phyloP scores from a whole-genome alignment of 2,797 vertebrate species.

The Morelia viridis region DNA sequence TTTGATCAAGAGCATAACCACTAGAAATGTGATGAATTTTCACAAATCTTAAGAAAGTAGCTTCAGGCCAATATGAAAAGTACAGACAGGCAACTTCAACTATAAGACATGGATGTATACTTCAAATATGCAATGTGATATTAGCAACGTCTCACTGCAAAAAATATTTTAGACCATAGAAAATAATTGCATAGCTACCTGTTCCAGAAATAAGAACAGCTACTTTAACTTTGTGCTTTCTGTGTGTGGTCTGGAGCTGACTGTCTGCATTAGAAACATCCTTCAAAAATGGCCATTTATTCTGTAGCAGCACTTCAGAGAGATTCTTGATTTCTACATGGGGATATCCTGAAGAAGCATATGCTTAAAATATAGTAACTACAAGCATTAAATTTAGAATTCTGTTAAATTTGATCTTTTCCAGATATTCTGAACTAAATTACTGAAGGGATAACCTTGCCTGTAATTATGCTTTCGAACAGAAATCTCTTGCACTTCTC shows the following conservation, averaged over 20 bases:
- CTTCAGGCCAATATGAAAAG: neutral
- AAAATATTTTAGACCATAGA: neutral
- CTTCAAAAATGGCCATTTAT: slow-evolving; percentile 51
- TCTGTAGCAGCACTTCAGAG: slow-evolving; percentile 60
- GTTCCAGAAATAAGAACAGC: slow-evolving; percentile 86
- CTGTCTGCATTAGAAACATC: rapidly evolving
- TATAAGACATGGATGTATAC: neutral
- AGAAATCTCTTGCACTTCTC: neutral
- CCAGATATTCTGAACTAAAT: neutral
- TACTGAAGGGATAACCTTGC: neutral
- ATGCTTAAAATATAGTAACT: slow-evolving; percentile 5
- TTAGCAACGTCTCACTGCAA: neutral
- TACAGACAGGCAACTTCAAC: neutral
- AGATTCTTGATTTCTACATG: slow-evolving; percentile 62
- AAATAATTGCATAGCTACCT: slow-evolving; percentile 70
- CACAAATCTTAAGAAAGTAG: neutral
- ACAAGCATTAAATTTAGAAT: slow-evolving; percentile 2
- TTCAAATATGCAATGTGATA: neutral
- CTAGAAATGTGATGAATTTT: neutral
- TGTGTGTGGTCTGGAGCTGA: slow-evolving; percentile 58
- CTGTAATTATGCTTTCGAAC: neutral
- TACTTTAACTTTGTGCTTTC: slow-evolving; percentile 71
- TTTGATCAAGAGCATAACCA: neutral
- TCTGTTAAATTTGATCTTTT: neutral
- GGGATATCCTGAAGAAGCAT: slow-evolving; percentile 44